Evolutionary conservation across 1,140 invertebrate genomes (phyloP).

Genomic region (Stegodyphus dumicola): DNA sequence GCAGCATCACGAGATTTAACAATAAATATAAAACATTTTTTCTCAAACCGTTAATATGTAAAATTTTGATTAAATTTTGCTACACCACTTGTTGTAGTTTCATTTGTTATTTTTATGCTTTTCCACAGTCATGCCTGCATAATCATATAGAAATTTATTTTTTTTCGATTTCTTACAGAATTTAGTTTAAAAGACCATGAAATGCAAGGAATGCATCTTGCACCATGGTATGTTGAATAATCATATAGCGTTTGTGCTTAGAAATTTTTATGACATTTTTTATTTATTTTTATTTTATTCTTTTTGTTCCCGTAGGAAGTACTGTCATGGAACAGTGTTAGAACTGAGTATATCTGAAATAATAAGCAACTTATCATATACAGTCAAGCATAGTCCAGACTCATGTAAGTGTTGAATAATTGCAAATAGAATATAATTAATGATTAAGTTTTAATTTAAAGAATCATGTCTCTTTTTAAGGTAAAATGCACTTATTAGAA

Average conservation of each 20-base stretch:
- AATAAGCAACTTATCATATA: constrained; percentile 43
- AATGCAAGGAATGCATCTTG: constrained; percentile 44
- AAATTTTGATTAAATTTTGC: too few relatives aligned
- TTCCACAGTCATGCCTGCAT: too few relatives aligned
- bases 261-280: neutral
- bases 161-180: neutral
- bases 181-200: constrained; percentile 37
- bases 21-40: too few relatives aligned
- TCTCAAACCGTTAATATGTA: too few relatives aligned
- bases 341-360: constrained; percentile 8
- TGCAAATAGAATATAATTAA: neutral
- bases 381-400: constrained; percentile 19
- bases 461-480: constrained; percentile 10
- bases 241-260: neutral
- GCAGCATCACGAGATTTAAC: too few relatives aligned
- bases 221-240: constrained; percentile 31
- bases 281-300: neutral
- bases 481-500: constrained; percentile 29
- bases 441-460: neutral
- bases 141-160: too few relatives aligned
- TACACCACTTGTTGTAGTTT: too few relatives aligned
- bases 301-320: constrained; percentile 22
- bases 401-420: constrained; percentile 25
- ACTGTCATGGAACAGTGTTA: constrained; percentile 42
- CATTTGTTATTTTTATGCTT: too few relatives aligned